Percentiles rank a stretch among this genome's conserved stretches.
These are phyloP conservation scores for Campoletis raptor DNA, from an alignment of 2,888 invertebrate genomes.

Conservation along the genomic window DNA sequence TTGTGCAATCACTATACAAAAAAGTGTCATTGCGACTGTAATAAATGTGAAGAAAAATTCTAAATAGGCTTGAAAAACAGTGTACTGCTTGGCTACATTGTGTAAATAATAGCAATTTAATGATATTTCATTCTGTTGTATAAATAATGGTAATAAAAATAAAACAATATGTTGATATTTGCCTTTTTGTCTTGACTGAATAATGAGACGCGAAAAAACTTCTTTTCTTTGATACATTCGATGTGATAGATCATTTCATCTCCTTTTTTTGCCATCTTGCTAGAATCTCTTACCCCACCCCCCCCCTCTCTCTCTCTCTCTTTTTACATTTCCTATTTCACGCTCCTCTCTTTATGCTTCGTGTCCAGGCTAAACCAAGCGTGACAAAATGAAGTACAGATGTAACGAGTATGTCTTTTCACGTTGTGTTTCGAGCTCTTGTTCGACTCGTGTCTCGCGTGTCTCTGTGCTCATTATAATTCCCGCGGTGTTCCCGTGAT, in stretches of 20 bases:
- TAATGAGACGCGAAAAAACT: background rate
- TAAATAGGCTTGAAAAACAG: background rate
- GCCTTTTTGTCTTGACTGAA: background rate
- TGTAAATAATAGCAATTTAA: background rate
- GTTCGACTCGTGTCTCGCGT: conserved; percentile 71
- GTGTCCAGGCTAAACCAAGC: conserved; percentile 43
- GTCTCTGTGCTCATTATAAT: conserved; percentile 73
- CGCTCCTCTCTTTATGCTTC: conserved; percentile 14
- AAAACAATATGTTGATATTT: conserved; percentile 15
- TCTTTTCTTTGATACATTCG: conserved; percentile 7
- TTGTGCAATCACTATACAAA: background rate
- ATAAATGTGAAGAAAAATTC: background rate
- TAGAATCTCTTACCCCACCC: too few species aligned
- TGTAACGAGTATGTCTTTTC: conserved; percentile 72
- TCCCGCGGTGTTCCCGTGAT: conserved; percentile 68
- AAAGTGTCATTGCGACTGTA: background rate
- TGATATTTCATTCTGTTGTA: background rate
- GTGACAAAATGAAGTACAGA: conserved; percentile 70
- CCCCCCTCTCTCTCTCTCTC: conserved; percentile 1
- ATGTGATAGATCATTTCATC: background rate
- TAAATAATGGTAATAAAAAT: background rate
- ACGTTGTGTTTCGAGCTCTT: conserved; percentile 65
- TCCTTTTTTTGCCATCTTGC: background rate
- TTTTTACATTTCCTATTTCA: background rate
- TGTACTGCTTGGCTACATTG: background rate